These are phyloP conservation scores for Nesidiocoris tenuis DNA, from an alignment of 2,888 invertebrate genomes.

Conservation along the genomic window DNA sequence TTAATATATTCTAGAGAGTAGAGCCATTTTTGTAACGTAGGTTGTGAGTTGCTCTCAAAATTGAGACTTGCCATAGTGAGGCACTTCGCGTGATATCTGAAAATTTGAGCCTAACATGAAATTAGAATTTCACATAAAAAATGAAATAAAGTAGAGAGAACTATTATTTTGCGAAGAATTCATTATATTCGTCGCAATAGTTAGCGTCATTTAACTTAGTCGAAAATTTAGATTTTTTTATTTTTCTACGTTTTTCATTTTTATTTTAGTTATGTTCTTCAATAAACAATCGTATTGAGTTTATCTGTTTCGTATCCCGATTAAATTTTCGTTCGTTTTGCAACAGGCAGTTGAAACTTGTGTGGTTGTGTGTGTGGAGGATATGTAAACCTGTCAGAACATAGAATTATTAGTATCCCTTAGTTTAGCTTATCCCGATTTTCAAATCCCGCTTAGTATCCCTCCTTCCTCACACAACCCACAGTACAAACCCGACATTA, in stretches of 20 bases:
- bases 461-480: conserved; percentile 41
- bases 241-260: conserved; percentile 31
- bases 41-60: background rate
- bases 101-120: background rate
- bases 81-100: background rate
- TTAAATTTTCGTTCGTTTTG: background rate
- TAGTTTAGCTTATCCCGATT: conserved; percentile 34
- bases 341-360: conserved; percentile 31
- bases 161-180: too few relatives aligned
- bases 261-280: conserved; percentile 30
- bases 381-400: conserved; percentile 26
- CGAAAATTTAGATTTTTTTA: conserved; percentile 13
- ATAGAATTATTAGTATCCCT: conserved; percentile 33
- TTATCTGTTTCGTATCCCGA: conserved; percentile 15
- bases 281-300: background rate
- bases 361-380: conserved; percentile 44
- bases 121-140: too few relatives aligned
- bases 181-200: too few relatives aligned
- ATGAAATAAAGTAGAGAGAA: too few relatives aligned
- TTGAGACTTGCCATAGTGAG: background rate
- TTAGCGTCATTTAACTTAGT: too few relatives aligned
- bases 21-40: background rate
- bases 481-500: conserved; percentile 5
- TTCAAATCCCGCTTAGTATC: conserved; percentile 38
- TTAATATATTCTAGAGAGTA: background rate